Conservation (phyloP, 2,888 invertebrate species). For the Eilema griseolum region DNA sequence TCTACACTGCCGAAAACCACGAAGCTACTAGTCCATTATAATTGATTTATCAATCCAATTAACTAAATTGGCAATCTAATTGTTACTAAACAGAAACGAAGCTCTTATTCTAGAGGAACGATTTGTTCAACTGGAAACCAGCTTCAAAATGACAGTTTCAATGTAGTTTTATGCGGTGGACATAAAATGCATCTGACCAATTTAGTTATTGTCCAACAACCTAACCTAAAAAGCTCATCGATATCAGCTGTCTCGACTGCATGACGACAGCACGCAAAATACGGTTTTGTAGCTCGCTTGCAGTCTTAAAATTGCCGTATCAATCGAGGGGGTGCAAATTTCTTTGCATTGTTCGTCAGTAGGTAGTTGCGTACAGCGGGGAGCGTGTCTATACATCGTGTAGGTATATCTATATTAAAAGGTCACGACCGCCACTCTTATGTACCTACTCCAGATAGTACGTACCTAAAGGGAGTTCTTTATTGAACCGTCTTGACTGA, state of each 20-base stretch:
- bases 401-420: constrained; percentile 73
- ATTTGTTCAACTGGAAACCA: no score
- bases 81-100: no score
- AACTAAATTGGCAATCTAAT: neutral
- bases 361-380: constrained; percentile 62
- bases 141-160: no score
- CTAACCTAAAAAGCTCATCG: neutral
- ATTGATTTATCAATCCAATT: neutral
- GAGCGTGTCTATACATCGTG: constrained; percentile 67
- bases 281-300: neutral
- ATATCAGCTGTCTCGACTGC: neutral
- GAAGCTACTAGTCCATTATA: no score
- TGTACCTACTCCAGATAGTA: constrained; percentile 26
- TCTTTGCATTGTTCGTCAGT: constrained; percentile 64
- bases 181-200: neutral
- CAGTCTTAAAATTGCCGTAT: constrained; percentile 43
- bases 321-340: constrained; percentile 59
- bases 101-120: no score
- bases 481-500: constrained; percentile 83
- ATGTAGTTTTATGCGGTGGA: neutral
- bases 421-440: constrained; percentile 81
- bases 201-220: neutral
- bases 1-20: no score
- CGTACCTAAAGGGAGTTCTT: constrained; percentile 80
- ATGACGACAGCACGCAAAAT: neutral